Conservation (phyloP, 2,113 vertebrate species). For the Erythrolamprus reginae region DNA sequence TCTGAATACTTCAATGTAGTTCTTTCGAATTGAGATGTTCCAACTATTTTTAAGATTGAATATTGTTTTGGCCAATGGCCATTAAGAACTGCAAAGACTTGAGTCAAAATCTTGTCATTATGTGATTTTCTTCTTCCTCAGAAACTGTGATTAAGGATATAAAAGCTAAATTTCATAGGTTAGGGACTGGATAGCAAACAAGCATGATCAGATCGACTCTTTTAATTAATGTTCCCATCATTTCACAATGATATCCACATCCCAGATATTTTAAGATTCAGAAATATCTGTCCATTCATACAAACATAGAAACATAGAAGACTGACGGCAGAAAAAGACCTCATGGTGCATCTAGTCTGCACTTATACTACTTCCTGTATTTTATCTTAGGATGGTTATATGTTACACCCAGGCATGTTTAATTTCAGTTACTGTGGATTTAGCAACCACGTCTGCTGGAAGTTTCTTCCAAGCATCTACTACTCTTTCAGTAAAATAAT, state of each 20-base stretch:
- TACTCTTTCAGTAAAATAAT: no score
- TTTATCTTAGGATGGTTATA: no score
- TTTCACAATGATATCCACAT: background rate
- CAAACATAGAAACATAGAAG: no score
- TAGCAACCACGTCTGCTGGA: no score
- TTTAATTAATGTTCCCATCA: background rate
- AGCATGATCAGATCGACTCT: background rate
- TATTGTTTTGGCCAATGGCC: background rate
- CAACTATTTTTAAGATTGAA: background rate
- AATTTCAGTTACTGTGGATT: no score
- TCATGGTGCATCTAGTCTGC: no score
- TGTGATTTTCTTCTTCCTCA: background rate
- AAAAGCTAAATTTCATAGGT: background rate
- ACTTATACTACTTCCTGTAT: no score
- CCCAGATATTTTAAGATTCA: background rate
- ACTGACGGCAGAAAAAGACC: no score
- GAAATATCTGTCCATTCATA: background rate
- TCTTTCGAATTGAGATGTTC: background rate
- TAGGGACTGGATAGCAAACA: background rate
- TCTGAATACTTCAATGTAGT: background rate
- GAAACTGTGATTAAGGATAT: background rate
- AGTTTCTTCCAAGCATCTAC: no score
- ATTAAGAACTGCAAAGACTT: background rate
- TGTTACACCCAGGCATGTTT: no score
- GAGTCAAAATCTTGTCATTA: background rate